A percentile compares a stretch with the other conserved stretches of the same genome.
Evolutionary conservation across 2,113 vertebrate species (phyloP).

Genomic region (Pomatorhinus ruficollis): DNA sequence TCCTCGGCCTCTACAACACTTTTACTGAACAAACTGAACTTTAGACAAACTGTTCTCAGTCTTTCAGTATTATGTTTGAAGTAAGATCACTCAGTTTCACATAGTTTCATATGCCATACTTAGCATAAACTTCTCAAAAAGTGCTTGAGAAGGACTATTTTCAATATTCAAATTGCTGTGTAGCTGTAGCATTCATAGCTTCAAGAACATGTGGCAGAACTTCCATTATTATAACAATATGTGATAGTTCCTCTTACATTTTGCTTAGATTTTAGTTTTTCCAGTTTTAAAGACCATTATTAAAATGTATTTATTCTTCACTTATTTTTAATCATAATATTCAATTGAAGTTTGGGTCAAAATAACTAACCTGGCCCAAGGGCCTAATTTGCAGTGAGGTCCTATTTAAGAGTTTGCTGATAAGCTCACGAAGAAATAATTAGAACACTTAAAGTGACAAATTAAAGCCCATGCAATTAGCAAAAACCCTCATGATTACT

Average conservation of each 20-base stretch:
- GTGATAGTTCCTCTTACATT: not conserved
- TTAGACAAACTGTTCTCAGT: not conserved
- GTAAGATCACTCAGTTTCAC: not conserved
- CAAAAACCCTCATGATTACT: slow-evolving; percentile 67
- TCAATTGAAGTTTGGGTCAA: slow-evolving; percentile 61
- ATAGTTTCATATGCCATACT: not conserved
- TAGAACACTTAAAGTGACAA: slow-evolving; percentile 68
- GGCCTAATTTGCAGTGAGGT: slow-evolving; percentile 53
- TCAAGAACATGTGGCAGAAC: not conserved
- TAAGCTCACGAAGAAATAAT: slow-evolving; percentile 68
- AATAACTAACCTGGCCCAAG: slow-evolving; percentile 64
- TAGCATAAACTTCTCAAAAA: not conserved
- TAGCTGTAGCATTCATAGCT: not conserved
- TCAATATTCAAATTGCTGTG: not conserved
- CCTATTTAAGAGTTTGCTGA: slow-evolving; percentile 56
- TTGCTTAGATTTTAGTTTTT: slow-evolving; percentile 24
- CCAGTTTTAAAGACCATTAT: slow-evolving; percentile 21
- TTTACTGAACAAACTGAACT: not conserved
- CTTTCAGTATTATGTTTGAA: not conserved
- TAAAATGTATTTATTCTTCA: slow-evolving; percentile 50
- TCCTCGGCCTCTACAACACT: not conserved
- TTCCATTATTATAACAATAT: not conserved
- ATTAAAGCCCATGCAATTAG: slow-evolving; percentile 65
- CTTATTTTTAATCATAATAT: slow-evolving; percentile 57
- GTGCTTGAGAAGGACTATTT: not conserved